Evolutionary conservation across 1,140 invertebrate species (phyloP).

Genomic region (Drosophila teissieri): DNA sequence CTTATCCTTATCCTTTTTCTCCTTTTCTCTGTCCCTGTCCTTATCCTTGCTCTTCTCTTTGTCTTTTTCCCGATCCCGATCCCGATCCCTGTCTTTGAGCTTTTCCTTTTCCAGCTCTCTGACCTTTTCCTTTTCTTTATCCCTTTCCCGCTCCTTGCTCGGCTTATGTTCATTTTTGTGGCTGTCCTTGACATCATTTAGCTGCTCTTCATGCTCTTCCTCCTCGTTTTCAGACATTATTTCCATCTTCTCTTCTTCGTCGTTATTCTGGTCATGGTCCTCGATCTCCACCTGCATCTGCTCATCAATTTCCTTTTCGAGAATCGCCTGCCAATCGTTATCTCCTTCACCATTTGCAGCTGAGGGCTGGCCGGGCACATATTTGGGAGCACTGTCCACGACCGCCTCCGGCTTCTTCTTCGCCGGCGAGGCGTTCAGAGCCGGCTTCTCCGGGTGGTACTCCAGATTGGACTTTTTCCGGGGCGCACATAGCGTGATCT

Average conservation of each 20-base stretch:
- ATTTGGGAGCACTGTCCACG: conserved; percentile 76
- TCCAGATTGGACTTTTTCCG: conserved; percentile 69
- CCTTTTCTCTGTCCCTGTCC: conserved; percentile 1
- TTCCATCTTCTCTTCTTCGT: background rate
- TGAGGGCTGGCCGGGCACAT: conserved; percentile 77
- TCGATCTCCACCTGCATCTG: conserved; percentile 26
- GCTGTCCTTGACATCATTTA: conserved; percentile 14
- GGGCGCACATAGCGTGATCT: conserved; percentile 43
- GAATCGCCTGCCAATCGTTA: conserved; percentile 27
- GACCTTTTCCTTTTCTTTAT: conserved; percentile 17
- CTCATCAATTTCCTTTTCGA: conserved; percentile 41
- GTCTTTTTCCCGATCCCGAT: conserved; percentile 33
- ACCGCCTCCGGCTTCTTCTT: conserved; percentile 40
- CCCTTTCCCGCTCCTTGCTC: conserved; percentile 36
- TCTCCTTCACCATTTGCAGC: conserved; percentile 23
- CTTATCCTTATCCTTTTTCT: conserved; percentile 26
- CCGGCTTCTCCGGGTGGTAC: conserved; percentile 81
- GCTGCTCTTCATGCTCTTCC: background rate
- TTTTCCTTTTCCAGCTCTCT: conserved; percentile 37
- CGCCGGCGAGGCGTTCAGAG: conserved; percentile 69
- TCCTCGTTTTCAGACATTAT: background rate
- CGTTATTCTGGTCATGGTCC: background rate
- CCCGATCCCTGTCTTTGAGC: conserved; percentile 39
- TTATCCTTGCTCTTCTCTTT: conserved; percentile 3
- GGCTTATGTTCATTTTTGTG: conserved; percentile 48